Evolutionary conservation across 2,888 invertebrate genomes (phyloP).

Genomic region (Epinotia demarniana): DNA sequence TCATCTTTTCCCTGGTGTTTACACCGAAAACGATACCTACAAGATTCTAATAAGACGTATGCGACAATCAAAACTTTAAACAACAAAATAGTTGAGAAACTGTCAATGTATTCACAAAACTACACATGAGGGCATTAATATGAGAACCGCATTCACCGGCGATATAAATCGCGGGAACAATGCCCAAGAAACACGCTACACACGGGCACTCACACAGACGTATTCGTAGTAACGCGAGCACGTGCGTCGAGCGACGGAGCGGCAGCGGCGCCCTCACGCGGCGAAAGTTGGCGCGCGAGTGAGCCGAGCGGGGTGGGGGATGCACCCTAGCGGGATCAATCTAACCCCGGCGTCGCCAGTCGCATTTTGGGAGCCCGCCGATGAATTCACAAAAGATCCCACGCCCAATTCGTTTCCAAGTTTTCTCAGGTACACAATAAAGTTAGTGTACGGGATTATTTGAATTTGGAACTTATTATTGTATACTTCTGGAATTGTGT

Average conservation of each 20-base stretch:
- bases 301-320: conserved; percentile 68
- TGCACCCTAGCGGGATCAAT: conserved; percentile 73
- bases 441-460: no score
- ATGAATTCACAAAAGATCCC: conserved; percentile 51
- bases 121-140: conserved; percentile 57
- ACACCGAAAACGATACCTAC: not conserved
- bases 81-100: conserved; percentile 25
- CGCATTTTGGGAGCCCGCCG: conserved; percentile 60
- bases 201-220: conserved; percentile 74
- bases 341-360: conserved; percentile 45
- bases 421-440: not conserved
- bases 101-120: conserved; percentile 29
- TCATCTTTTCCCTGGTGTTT: not conserved
- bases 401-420: not conserved
- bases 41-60: conserved; percentile 28
- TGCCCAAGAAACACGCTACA: conserved; percentile 74
- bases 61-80: not conserved
- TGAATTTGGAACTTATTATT: no score
- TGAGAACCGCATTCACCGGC: conserved; percentile 62
- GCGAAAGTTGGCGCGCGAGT: conserved; percentile 80
- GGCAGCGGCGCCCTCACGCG: conserved; percentile 77
- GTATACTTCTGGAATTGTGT: no score
- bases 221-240: conserved; percentile 60
- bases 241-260: conserved; percentile 62
- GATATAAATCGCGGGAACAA: conserved; percentile 73